Evolutionary conservation across 1,140 invertebrate species (phyloP).

Genomic region (Pectinophora gossypiella): DNA sequence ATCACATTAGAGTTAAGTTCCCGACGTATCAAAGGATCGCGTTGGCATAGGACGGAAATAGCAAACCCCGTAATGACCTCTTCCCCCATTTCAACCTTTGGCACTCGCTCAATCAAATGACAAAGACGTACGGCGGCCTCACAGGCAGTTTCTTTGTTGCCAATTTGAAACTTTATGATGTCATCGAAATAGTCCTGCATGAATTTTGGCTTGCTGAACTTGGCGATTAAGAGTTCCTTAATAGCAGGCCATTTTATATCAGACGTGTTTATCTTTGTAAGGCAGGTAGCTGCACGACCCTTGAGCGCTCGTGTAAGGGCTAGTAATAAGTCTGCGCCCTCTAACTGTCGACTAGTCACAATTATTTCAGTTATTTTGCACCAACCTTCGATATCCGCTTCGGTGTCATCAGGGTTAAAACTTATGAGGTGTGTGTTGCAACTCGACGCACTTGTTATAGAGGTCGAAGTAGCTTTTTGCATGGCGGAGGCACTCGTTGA

Average conservation of each 20-base stretch:
- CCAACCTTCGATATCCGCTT: neutral
- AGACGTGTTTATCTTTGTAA: neutral
- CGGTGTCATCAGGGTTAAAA: neutral
- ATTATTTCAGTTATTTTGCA: too few species aligned
- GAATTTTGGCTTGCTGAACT: neutral
- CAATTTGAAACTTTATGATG: too few species aligned
- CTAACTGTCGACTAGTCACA: neutral
- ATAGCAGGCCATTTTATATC: neutral
- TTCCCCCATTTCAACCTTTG: too few species aligned
- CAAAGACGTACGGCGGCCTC: neutral
- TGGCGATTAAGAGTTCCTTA: neutral
- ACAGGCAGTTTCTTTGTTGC: neutral
- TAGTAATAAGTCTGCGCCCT: neutral
- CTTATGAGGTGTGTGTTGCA: too few species aligned
- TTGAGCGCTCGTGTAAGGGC: neutral
- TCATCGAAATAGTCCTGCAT: neutral
- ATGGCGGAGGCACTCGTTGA: too few species aligned
- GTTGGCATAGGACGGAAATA: slow-evolving; percentile 12
- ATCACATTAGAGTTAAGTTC: slow-evolving; percentile 20
- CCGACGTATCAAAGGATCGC: slow-evolving; percentile 13
- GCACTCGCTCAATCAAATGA: neutral
- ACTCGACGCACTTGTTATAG: too few species aligned
- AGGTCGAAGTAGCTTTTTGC: too few species aligned
- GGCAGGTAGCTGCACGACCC: too few species aligned
- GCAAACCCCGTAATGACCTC: neutral